Percentiles rank a stretch among this genome's conserved stretches.
phyloP scores from a whole-genome alignment of 2,888 invertebrate genomes.

The Dolomedes plantarius region DNA sequence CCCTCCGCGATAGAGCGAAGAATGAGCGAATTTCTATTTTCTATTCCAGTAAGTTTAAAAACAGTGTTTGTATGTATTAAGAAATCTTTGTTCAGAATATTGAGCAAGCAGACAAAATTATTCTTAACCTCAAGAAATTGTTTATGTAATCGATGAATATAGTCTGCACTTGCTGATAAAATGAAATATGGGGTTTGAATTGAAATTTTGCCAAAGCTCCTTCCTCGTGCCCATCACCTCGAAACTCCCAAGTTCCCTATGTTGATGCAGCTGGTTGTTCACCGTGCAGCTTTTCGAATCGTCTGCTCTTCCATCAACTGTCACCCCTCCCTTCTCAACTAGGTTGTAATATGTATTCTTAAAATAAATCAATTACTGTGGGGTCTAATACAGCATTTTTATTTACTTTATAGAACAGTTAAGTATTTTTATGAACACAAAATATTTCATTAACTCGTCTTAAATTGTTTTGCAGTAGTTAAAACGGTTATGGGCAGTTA shows the following conservation, averaged over 20 bases:
- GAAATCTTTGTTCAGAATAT: background rate
- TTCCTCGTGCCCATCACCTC: constrained; percentile 17
- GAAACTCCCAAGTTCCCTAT: constrained; percentile 55
- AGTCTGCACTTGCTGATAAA: constrained; percentile 14
- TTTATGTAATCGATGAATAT: background rate
- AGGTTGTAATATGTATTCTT: background rate
- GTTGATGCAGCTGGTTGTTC: constrained; percentile 70
- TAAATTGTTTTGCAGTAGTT: constrained; percentile 29
- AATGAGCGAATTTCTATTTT: constrained; percentile 1
- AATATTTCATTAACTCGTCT: background rate
- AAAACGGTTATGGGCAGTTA: constrained; percentile 37
- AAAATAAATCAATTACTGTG: background rate
- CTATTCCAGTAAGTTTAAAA: background rate
- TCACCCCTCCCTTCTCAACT: constrained; percentile 1
- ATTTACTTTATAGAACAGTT: background rate
- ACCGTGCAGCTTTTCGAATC: constrained; percentile 62
- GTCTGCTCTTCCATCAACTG: constrained; percentile 46
- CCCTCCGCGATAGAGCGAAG: background rate
- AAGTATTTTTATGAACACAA: background rate
- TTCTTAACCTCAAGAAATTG: background rate
- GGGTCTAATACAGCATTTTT: background rate
- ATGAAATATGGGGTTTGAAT: constrained; percentile 40
- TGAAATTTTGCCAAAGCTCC: constrained; percentile 41
- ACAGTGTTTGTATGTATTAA: background rate
- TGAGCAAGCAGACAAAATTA: background rate